Evolutionary conservation across 53 echinoderm and acorn worm species (phyloP).

Genomic region (Apostichopus leukothele): DNA sequence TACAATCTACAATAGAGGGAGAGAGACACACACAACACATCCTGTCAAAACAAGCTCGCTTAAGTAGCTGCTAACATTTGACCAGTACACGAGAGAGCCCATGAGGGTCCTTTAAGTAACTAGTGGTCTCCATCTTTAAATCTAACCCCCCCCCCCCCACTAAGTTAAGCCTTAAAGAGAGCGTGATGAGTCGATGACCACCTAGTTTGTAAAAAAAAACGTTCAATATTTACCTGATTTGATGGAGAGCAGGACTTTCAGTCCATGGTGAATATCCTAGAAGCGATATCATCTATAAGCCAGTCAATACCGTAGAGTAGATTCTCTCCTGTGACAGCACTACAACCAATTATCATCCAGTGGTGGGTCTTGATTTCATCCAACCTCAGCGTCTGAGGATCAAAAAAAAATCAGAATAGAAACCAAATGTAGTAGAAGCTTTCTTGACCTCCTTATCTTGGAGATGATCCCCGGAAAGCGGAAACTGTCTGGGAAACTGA

Average conservation of each 20-base stretch:
- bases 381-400: slow-evolving; percentile 70
- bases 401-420: background rate
- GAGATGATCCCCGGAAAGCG: background rate
- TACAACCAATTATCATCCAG: slow-evolving; percentile 96
- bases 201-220: no score
- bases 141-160: no score
- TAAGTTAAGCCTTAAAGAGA: no score
- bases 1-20: no score
- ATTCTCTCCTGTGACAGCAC: slow-evolving; percentile 95
- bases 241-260: slow-evolving; percentile 43
- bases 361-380: slow-evolving; percentile 98
- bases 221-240: no score
- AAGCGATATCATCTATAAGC: slow-evolving; percentile 92
- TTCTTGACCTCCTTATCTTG: background rate
- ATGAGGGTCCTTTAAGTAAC: no score
- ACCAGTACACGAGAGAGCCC: no score
- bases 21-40: no score
- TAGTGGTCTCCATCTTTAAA: no score
- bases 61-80: no score
- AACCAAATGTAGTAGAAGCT: background rate
- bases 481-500: background rate
- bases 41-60: no score
- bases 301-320: slow-evolving; percentile 90
- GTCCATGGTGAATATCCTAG: slow-evolving; percentile 98
- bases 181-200: no score